Conservation (phyloP, 1,140 invertebrate genomes). For the Drosophila lacertosa region DNA sequence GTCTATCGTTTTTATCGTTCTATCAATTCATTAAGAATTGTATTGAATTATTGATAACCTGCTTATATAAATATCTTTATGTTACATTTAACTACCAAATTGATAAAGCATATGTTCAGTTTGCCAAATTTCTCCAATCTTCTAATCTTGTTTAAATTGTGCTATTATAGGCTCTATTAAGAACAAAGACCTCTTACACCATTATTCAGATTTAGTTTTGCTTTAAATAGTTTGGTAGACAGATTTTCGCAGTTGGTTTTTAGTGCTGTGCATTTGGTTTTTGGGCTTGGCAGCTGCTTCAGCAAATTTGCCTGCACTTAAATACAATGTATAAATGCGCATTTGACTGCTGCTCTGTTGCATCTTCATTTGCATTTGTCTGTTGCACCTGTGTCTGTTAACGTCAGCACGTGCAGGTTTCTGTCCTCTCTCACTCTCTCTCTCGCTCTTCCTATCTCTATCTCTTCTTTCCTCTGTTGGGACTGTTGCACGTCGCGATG, state of each 20-base stretch:
- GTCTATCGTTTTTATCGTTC: too few relatives aligned
- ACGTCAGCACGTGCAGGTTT: constrained; percentile 4
- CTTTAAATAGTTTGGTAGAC: constrained; percentile 4
- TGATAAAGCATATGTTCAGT: too few relatives aligned
- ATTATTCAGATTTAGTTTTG: neutral
- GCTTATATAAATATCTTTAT: too few relatives aligned
- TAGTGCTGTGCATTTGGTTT: neutral
- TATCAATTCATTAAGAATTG: too few relatives aligned
- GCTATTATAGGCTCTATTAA: neutral
- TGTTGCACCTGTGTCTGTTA: constrained; percentile 27
- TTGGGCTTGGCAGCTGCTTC: neutral
- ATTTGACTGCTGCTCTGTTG: constrained; percentile 20
- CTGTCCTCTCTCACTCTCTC: constrained; percentile 15
- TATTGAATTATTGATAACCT: too few relatives aligned
- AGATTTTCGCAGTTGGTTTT: constrained; percentile 7
- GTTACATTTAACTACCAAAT: too few relatives aligned
- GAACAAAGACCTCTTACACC: neutral
- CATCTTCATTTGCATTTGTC: constrained; percentile 29
- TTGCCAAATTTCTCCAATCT: too few relatives aligned
- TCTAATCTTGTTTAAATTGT: too few relatives aligned
- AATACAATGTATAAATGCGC: constrained; percentile 39
- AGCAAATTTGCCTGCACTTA: constrained; percentile 10
- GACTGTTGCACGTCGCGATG: constrained; percentile 36
- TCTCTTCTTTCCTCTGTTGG: neutral
- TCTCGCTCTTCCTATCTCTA: constrained; percentile 10